Base-by-base conservation (phyloP, 2,888 invertebrate genomes). In the Himalopsyche anomala region DNA sequence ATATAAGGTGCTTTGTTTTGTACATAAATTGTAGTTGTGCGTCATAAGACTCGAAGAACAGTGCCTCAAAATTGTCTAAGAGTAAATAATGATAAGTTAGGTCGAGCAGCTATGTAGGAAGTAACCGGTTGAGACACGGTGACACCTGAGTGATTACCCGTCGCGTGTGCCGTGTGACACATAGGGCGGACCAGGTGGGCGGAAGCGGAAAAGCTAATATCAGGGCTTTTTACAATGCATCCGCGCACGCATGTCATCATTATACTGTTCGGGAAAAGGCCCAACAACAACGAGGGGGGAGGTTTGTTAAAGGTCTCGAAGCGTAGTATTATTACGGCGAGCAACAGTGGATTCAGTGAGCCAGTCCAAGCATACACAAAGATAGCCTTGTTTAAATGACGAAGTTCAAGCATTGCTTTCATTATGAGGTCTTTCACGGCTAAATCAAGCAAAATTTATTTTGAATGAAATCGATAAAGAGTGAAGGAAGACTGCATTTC, bases 71-170 rank as follows among this genome's bases (percentile, higher is more conserved):
- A n/a, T 62, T 62, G 62, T 62, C 51, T 51, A 11, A 74, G 74
- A 36, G 74, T 38, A 74, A 74, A 74, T 74, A 74, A 74, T 74
- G 74, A 38, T 36, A 62, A 62, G 74, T 74, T 74, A 74, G 74
- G 74, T 74, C 15, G 74, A 74, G 74, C 36, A 15, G 74, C 28
- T 36, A 74, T 74, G 74, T 74, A 38, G 84, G 84, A 42, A 84
- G 40, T 81, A 54, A 36, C 19, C 54, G 51, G 45, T 62, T 81
- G 84, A 81, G 81, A 56, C 36, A 42, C 81, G 80, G 82, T 85
- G 87, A 86, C 86, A 86, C 80, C 86, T 87, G 87, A 87, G 84
- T 83, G 86, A 87, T 87, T 86, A 87, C 86, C 83, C 80, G 84
- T 86, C 87, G 79, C 56, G 54, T n/a, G 74, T 42, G 19, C n/a